phyloP scores from a whole-genome alignment of 1,140 invertebrate species.

The Drosophila watanabei region DNA sequence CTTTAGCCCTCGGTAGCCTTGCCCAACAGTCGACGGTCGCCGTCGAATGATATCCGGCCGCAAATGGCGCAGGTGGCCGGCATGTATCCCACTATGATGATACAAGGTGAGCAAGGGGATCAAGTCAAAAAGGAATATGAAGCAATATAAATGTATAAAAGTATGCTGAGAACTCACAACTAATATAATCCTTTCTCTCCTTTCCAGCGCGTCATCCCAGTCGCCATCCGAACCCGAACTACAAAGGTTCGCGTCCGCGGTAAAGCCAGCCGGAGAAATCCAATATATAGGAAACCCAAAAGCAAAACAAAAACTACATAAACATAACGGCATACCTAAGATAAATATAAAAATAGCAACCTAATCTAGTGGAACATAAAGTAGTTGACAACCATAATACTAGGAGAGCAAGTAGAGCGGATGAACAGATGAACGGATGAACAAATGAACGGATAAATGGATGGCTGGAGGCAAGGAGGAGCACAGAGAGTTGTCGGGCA shows the following conservation, averaged over 20 bases:
- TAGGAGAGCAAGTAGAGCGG: constrained; percentile 24
- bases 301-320: constrained; percentile 75
- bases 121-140: too few species aligned
- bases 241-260: constrained; percentile 82
- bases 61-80: constrained; percentile 82
- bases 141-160: too few species aligned
- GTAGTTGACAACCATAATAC: constrained; percentile 72
- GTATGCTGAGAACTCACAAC: not conserved
- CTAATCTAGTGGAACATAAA: constrained; percentile 83
- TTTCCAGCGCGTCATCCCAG: constrained; percentile 78
- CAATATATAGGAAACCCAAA: constrained; percentile 35
- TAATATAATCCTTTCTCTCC: not conserved
- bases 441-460: constrained; percentile 15
- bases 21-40: constrained; percentile 84
- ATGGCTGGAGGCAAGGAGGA: constrained; percentile 34
- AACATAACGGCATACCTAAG: constrained; percentile 82
- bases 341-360: constrained; percentile 84
- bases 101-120: constrained; percentile 66
- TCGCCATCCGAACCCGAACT: constrained; percentile 85
- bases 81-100: constrained; percentile 85
- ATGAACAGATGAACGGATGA: constrained; percentile 20
- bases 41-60: constrained; percentile 80
- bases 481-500: constrained; percentile 49
- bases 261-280: constrained; percentile 52
- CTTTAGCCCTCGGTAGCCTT: constrained; percentile 80